Percentiles rank a stretch among this genome's conserved stretches.
Conservation (phyloP, 2,797 vertebrate genomes). For the Botia almorhae region DNA sequence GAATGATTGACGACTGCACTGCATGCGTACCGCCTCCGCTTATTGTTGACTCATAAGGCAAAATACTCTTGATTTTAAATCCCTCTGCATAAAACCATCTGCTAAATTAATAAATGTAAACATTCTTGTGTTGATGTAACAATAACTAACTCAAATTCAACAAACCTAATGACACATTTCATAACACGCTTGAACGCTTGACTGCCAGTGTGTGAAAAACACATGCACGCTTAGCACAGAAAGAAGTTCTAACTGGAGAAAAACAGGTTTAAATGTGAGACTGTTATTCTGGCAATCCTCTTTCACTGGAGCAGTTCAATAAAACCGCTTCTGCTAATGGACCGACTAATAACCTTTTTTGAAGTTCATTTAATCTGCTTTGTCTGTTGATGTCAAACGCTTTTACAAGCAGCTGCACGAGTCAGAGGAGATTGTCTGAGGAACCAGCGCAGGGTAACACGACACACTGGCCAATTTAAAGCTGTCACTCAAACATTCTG, state of each 20-base stretch:
- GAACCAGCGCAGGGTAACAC: background rate
- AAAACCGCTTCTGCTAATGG: slow-evolving; percentile 2
- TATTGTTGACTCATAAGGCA: too few relatives aligned
- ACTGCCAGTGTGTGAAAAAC: background rate
- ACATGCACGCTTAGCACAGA: background rate
- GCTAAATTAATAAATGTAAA: too few relatives aligned
- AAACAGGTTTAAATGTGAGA: background rate
- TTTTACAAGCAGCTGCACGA: slow-evolving; percentile 1
- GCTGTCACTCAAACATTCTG: slow-evolving; percentile 22
- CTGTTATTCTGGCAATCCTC: slow-evolving; percentile 13
- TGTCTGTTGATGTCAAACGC: slow-evolving; percentile 13
- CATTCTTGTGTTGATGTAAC: background rate
- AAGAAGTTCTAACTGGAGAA: background rate
- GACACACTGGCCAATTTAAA: slow-evolving; percentile 21
- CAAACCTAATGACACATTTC: too few relatives aligned
- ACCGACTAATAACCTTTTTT: slow-evolving; percentile 19
- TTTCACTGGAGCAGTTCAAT: slow-evolving; percentile 22
- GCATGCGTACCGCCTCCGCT: too few relatives aligned
- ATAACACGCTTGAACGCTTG: background rate
- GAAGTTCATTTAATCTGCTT: slow-evolving; percentile 19
- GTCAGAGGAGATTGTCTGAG: slow-evolving; percentile 5
- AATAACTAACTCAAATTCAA: background rate
- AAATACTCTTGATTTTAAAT: too few relatives aligned
- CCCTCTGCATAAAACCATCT: too few relatives aligned
- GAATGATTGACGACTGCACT: background rate